phyloP scores from a whole-genome alignment of 2,888 invertebrate genomes.

The Drosophila buzzatii region DNA sequence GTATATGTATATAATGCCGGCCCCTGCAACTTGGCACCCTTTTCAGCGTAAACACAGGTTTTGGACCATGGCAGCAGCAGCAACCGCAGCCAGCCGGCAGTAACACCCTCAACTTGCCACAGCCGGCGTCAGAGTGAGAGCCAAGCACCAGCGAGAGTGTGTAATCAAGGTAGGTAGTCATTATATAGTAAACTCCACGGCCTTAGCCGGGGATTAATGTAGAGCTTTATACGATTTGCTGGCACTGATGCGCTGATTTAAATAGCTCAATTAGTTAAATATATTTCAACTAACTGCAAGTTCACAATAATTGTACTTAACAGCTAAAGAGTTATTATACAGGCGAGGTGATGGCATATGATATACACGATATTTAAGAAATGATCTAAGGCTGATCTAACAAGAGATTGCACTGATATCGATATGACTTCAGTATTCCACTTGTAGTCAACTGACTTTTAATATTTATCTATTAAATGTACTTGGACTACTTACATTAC shows the following conservation, averaged over 20 bases:
- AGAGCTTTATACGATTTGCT: constrained; percentile 51
- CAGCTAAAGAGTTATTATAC: neutral
- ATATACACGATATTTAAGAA: neutral
- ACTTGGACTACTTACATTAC: neutral
- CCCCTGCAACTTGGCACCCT: constrained; percentile 82
- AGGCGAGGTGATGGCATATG: neutral
- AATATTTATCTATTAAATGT: neutral
- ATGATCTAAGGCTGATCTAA: neutral
- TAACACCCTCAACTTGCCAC: constrained; percentile 64
- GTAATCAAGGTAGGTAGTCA: constrained; percentile 80
- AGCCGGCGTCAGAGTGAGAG: constrained; percentile 22
- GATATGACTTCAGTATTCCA: neutral
- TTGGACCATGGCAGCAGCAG: constrained; percentile 45
- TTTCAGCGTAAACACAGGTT: constrained; percentile 83
- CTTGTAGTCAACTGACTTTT: neutral
- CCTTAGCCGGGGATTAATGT: constrained; percentile 70
- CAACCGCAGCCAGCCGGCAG: constrained; percentile 28
- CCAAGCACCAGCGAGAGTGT: constrained; percentile 50
- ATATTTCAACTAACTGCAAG: constrained; percentile 22
- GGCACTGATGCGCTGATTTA: constrained; percentile 56
- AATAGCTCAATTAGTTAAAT: constrained; percentile 67
- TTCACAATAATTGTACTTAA: constrained; percentile 2
- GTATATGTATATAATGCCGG: constrained; percentile 23
- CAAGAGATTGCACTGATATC: neutral
- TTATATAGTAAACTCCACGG: constrained; percentile 70